Percentiles rank a stretch among this genome's conserved stretches.
phyloP scores from a whole-genome alignment of 92 coral and sea anemone species.

The Micromussa lordhowensis region DNA sequence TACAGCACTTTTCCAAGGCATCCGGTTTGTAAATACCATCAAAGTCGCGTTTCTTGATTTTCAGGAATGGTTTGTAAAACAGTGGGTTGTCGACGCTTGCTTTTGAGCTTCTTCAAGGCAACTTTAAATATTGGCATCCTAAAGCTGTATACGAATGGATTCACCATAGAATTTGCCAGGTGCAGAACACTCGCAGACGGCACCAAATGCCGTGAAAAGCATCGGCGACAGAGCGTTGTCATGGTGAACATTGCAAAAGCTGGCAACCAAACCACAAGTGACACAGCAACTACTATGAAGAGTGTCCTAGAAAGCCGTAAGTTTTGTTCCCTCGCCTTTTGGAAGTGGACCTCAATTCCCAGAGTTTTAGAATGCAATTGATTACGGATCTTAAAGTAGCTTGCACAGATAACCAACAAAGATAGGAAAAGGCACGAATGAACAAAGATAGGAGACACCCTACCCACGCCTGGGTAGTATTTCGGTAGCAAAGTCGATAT shows the following conservation, averaged over 20 bases:
- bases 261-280: constrained; percentile 11
- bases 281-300: constrained; percentile 5
- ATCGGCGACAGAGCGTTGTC: neutral
- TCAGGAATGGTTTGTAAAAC: no score
- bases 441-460: neutral
- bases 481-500: neutral
- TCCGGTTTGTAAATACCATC: no score
- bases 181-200: neutral
- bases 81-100: neutral
- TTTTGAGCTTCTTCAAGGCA: neutral
- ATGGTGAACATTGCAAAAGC: neutral
- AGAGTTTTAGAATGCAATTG: neutral
- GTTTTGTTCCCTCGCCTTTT: neutral
- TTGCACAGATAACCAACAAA: neutral
- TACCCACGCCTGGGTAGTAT: neutral
- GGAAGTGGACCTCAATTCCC: neutral
- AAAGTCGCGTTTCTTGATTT: no score
- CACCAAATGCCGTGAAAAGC: neutral
- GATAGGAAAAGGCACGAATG: neutral
- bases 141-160: constrained; percentile 16
- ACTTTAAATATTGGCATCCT: constrained; percentile 14
- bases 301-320: neutral
- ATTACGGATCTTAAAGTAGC: neutral
- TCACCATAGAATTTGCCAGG: constrained; percentile 11
- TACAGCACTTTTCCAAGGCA: no score